Evolutionary conservation across 2,888 invertebrate species (phyloP), one percentile per base, ranked within the genome.

Genomic region (Apamea epomidion): DNA sequence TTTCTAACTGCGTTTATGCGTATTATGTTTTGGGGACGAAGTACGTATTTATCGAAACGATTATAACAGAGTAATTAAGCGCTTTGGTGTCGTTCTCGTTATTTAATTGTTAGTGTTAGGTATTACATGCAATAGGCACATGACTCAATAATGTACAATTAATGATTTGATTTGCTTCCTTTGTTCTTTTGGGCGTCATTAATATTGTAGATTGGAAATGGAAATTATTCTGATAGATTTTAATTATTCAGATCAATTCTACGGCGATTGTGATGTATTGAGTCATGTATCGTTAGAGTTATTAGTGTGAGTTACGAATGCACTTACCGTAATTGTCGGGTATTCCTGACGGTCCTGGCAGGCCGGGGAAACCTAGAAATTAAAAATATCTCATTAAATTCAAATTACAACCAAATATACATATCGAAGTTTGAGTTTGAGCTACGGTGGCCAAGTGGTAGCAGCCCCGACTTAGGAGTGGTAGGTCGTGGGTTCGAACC

Each of bases 291-390:
- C 88, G 81, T 86, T 84, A 84, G 86, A 81, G 84, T 85, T 88
- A 89, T 92, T 91, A 93, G 92, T 92, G 90, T 87, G 87, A 77
- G 77, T 85, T 76, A 79, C 82, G 88, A 69, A 75, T 78, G 82
- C 89, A 98, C 98, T 98, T 96, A 98, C 98, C 98, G 97, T 98
- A 98, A 96, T 98, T 98, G 95, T 98, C 98, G 95, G 98, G 98
- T 95, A 99, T 98, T 92, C 98, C 98, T 87, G 99, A 99, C 62
- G 99, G 99, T 92, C 99, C 99, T 84, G 99, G 98, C 94, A 99
- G 97, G 84, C 97, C 97, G 77, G 96, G 94, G 90, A 99, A 97
- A 92, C 98, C 99, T 97, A 98, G 95, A 94, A 98, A 83, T 64
- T 12, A 82, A 80, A 73, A 78, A 21, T n/a, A n/a, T 62, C 2